Percentiles rank a stretch among this genome's conserved stretches.
phyloP scores from a whole-genome alignment of 2,888 invertebrate species.

The Portevinia maculata region DNA sequence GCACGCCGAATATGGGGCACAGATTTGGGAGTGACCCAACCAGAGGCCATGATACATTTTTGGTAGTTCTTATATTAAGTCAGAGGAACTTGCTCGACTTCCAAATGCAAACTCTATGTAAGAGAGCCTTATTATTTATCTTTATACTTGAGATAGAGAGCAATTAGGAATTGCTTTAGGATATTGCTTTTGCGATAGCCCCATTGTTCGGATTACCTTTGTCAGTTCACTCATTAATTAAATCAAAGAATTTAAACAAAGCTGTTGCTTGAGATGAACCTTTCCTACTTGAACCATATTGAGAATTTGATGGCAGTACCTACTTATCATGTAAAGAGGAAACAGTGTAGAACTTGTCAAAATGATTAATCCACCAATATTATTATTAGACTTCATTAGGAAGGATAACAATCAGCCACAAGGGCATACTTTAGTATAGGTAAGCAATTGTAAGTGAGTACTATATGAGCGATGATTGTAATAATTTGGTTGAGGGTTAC shows the following conservation, averaged over 20 bases:
- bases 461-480: no score
- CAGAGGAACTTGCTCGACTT: neutral
- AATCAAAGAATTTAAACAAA: conserved; percentile 20
- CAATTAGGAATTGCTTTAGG: conserved; percentile 25
- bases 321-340: neutral
- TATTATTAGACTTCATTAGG: neutral
- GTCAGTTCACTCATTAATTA: conserved; percentile 38
- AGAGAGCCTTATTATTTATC: neutral
- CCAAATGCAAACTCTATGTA: neutral
- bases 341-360: neutral
- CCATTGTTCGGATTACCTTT: conserved; percentile 6
- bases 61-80: no score
- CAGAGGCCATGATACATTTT: no score
- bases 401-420: neutral
- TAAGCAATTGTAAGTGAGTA: no score
- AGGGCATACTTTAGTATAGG: no score
- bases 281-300: neutral
- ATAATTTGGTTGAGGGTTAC: no score
- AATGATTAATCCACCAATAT: neutral
- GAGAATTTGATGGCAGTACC: neutral
- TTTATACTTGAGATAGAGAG: neutral
- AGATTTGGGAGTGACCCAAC: neutral
- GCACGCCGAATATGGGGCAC: neutral
- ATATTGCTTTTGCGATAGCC: conserved; percentile 35
- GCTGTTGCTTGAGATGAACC: neutral